Conservation (phyloP, 2,113 vertebrate genomes). For the Microtus richardsoni region DNA sequence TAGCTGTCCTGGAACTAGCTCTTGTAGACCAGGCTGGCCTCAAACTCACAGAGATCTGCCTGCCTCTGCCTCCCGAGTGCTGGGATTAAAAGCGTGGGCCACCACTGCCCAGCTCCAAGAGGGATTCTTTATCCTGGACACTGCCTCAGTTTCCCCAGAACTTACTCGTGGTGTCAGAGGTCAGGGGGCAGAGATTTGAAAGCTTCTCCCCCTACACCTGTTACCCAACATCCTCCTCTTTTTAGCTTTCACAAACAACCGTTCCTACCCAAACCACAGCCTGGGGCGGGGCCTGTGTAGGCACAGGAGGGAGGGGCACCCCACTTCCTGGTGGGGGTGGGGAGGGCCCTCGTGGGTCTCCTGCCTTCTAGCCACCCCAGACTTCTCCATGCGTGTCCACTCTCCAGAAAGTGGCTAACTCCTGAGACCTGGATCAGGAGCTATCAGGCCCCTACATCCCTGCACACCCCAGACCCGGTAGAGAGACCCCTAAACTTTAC, state of each 20-base stretch:
- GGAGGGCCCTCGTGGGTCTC: background rate
- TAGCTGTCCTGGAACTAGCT: too few species aligned
- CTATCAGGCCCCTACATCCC: too few species aligned
- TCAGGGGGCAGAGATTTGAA: constrained; percentile 74
- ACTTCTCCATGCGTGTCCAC: background rate
- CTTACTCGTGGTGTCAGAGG: constrained; percentile 19
- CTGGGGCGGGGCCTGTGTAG: constrained; percentile 59
- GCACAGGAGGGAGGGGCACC: constrained; percentile 35
- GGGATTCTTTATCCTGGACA: too few species aligned
- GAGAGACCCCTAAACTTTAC: background rate
- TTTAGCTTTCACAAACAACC: constrained; percentile 77
- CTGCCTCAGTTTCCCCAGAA: constrained; percentile 45
- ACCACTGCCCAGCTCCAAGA: too few species aligned
- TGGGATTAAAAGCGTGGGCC: too few species aligned
- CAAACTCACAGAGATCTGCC: too few species aligned
- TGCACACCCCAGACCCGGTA: background rate
- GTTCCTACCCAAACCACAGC: constrained; percentile 75
- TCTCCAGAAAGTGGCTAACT: background rate
- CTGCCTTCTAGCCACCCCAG: background rate
- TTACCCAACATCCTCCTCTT: constrained; percentile 80
- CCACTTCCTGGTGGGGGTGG: constrained; percentile 45
- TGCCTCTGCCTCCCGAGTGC: too few species aligned
- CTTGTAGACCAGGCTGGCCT: too few species aligned
- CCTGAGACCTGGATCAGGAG: too few species aligned
- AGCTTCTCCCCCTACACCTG: constrained; percentile 39